Base-by-base conservation (phyloP, 2,888 invertebrate genomes). In the Chloroclystis v-ata region DNA sequence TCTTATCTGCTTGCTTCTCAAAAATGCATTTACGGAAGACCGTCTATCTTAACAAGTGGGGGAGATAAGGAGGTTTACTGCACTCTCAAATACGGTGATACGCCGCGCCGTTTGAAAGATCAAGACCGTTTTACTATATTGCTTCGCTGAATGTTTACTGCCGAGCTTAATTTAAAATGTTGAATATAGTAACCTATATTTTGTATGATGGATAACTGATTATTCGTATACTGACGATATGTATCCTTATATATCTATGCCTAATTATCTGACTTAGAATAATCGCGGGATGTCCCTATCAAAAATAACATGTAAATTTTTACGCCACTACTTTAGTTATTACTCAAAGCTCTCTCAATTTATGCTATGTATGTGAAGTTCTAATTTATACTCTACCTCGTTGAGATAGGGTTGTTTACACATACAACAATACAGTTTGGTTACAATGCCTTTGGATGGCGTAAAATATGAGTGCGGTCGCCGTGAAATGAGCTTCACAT, bases 401-500 rank as follows among this genome's bases (percentile, higher is more conserved):
- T 53, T 42, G 49, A 47, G 42, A 56, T 54, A 58, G 28, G 54
- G 58, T 58, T 49, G 52, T 47, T 52, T 43, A 35, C 49, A 51
- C 11, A 35, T 35, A 42, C 52, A 48, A 48, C 42, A 52, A 45
- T 38, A 45, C 28, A 13, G 40, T 44, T 44, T 46, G 8, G 43
- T 63, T 62, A 63, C 64, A 69, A 68, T 69, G 67, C 68, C 66
- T 82, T 76, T 69, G 71, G 75, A 72, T 72, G 70, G 73, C 76
- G 75, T 78, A 75, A 79, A 80, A 81, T 80, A 75, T 76, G 78
- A 75, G 74, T 72, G 81, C 80, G 73, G 69, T 68, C 67, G 72
- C 72, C 76, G 81, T 81, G 78, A 83, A 83, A 84, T 82, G 75
- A 82, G 75, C 76, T 80, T 70, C 69, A 70, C 52, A 68, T 68